phyloP scores from a whole-genome alignment of 2,888 invertebrate genomes.

The Nymphalis polychloros region DNA sequence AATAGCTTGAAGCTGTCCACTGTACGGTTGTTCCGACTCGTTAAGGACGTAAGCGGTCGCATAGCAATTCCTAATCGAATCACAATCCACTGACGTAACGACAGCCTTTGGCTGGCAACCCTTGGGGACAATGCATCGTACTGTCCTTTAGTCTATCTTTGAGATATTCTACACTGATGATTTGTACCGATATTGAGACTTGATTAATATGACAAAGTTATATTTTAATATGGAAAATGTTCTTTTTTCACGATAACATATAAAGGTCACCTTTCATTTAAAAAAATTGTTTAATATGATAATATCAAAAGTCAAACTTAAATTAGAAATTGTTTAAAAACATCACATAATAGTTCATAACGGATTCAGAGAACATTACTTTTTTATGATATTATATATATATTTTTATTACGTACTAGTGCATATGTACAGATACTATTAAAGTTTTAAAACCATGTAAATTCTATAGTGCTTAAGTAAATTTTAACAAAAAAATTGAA shows the following conservation, averaged over 20 bases:
- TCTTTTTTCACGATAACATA: background rate
- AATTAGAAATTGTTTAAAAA: conserved; percentile 5
- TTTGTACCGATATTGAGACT: background rate
- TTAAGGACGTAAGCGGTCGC: conserved; percentile 74
- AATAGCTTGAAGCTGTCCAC: conserved; percentile 30
- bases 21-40: conserved; percentile 59
- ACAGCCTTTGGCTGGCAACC: conserved; percentile 54
- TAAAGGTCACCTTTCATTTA: background rate
- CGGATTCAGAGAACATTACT: background rate
- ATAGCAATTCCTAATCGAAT: conserved; percentile 74
- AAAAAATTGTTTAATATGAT: background rate
- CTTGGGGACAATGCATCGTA: conserved; percentile 53
- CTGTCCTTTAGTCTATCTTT: conserved; percentile 49
- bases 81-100: conserved; percentile 70
- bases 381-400: background rate
- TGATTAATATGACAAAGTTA: background rate
- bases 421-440: background rate
- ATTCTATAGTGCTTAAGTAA: no score
- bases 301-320: conserved; percentile 6
- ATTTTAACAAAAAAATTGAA: no score
- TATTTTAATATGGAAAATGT: background rate
- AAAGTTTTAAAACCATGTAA: no score
- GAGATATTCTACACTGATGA: conserved; percentile 39
- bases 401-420: background rate
- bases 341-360: background rate